These are phyloP conservation scores for Sakesphorus luctuosus DNA, from an alignment of 2,113 vertebrate species.

Conservation along the genomic window DNA sequence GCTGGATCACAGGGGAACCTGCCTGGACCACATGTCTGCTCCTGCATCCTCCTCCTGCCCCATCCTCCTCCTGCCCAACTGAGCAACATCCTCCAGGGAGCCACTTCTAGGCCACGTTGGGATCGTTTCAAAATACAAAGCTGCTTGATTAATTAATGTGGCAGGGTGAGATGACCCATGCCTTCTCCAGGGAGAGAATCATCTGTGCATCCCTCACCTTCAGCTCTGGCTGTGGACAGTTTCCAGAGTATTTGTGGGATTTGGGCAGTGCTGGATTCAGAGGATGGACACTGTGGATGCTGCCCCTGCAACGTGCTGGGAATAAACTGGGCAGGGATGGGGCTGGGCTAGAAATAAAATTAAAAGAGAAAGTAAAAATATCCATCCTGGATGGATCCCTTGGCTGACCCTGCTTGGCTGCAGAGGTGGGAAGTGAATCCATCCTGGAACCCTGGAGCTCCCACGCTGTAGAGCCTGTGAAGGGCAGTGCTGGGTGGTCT, in stretches of 20 bases:
- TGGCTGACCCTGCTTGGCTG: rapidly evolving
- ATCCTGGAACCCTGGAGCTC: not conserved
- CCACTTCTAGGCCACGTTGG: not conserved
- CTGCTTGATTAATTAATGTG: not conserved
- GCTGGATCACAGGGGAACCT: not conserved
- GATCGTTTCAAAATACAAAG: not conserved
- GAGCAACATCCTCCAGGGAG: not conserved
- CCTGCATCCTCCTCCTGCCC: not conserved
- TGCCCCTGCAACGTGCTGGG: not conserved
- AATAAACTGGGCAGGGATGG: not conserved
- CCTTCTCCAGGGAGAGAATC: not conserved
- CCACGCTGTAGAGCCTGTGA: not conserved
- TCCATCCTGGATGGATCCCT: not conserved
- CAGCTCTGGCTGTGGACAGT: rapidly evolving
- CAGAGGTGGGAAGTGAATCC: not conserved
- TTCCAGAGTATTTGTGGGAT: not conserved
- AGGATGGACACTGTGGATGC: rapidly evolving
- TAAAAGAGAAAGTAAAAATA: not conserved
- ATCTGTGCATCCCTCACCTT: not conserved
- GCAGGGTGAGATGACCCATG: not conserved
- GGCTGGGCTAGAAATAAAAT: not conserved
- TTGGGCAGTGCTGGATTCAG: not conserved
- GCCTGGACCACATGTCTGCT: not conserved
- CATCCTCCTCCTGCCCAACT: not conserved
- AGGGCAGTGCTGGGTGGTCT: not conserved